Evolutionary conservation across 1,140 invertebrate genomes (phyloP), one percentile per base, ranked within the genome.

Genomic region (Drosophila serrata): DNA sequence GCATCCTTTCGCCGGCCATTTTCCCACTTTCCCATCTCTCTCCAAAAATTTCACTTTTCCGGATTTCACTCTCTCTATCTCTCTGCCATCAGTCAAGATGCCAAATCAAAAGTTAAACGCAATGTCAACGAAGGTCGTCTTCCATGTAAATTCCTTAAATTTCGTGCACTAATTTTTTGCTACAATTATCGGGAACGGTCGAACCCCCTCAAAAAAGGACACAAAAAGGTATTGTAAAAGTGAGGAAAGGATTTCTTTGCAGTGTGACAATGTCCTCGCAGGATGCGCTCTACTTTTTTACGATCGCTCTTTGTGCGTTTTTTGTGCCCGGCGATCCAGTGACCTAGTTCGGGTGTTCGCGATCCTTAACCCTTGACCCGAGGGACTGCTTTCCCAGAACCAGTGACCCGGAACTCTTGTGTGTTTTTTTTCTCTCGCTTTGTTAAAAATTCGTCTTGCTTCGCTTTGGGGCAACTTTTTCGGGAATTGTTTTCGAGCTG

Each of bases 81-180:
- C 39, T 24, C 53, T 29, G 17, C 46, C 15, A 31, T n/a, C 67
- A 85, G 77, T 85, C 78, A 90, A 90, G 74, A 81, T 90, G 85
- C 55, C 69, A 90, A 81, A 90, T 90, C 86, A 90, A 90, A 90
- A 90, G 85, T 90, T 90, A 90, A 90, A 90, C 70, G 86, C 64
- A 75, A 53, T 58, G 65, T 72, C 69, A 81, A 19, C 43, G 70
- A 81, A 90, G 84, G 75, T 45, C 78, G 59, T 6, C 11, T 90
- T 90, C 85, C 84, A 85, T 81, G 81, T 88, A 88, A 90, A 76
- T 75, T 9, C 24, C 19, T 17, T 19, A 35, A 56, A 49, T 22
- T 31, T 19, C 29, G 22, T 88, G 84, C 63, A 80, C 85, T 65
- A 88, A 88, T 88, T 88, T 88, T 88, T 88, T 88, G 84, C 60